A percentile compares a stretch with the other conserved stretches of the same genome.
Evolutionary conservation across 2,797 vertebrate species (phyloP).

Genomic region (Falco berigora): DNA sequence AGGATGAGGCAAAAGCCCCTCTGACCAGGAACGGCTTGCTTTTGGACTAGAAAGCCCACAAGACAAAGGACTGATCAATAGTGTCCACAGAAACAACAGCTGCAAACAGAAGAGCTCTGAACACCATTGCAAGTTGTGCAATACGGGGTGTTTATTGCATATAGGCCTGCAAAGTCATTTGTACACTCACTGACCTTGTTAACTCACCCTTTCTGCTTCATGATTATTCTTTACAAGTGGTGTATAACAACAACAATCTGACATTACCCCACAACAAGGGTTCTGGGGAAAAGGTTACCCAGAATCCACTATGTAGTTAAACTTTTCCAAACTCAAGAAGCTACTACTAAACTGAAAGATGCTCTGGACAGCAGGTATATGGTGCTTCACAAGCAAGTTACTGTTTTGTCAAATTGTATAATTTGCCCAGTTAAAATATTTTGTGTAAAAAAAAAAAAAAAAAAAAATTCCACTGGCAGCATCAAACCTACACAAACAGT

Average conservation of each 20-base stretch:
- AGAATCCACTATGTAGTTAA: neutral
- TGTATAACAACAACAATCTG: neutral
- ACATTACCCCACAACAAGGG: neutral
- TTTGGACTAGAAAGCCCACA: neutral
- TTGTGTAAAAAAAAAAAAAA: too few species aligned
- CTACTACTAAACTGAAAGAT: neutral
- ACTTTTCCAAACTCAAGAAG: neutral
- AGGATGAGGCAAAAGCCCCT: neutral
- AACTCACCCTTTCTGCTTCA: neutral
- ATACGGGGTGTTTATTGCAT: neutral
- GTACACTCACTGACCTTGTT: neutral
- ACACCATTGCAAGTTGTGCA: neutral
- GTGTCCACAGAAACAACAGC: neutral
- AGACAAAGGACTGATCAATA: neutral
- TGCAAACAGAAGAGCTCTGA: neutral
- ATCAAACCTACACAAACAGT: neutral
- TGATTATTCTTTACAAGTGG: neutral
- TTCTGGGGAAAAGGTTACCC: neutral
- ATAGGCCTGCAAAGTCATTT: neutral
- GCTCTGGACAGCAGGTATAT: neutral
- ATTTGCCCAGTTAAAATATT: neutral
- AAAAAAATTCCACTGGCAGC: neutral
- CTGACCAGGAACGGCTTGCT: neutral
- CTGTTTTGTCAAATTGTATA: neutral
- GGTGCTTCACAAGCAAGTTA: neutral